Evolutionary conservation across 2,888 invertebrate genomes (phyloP).

Genomic region (Geotrupes spiniger): DNA sequence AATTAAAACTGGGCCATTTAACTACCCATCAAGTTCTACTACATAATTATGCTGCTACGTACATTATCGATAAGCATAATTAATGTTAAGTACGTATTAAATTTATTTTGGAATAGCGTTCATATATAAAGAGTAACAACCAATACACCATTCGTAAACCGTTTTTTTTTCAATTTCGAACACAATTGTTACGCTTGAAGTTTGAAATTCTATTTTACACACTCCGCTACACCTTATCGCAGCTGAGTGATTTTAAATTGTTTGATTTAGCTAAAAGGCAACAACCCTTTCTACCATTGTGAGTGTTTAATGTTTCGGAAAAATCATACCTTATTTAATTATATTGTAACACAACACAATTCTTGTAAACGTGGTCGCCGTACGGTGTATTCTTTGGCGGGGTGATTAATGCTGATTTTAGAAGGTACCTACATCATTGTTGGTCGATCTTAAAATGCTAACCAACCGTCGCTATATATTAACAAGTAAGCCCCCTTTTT

Average conservation of each 20-base stretch:
- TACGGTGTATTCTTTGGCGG: slow-evolving; percentile 6
- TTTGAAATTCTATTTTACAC: slow-evolving; percentile 32
- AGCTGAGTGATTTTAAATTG: slow-evolving; percentile 31
- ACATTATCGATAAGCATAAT: no score
- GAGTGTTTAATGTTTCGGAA: slow-evolving; percentile 46
- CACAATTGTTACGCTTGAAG: slow-evolving; percentile 20
- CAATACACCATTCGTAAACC: neutral
- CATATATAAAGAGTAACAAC: no score
- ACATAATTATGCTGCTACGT: no score
- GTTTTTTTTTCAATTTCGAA: slow-evolving; percentile 18
- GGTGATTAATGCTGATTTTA: neutral
- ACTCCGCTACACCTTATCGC: slow-evolving; percentile 30
- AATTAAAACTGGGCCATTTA: no score
- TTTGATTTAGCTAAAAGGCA: slow-evolving; percentile 38
- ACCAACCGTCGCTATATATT: no score
- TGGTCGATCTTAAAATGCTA: neutral
- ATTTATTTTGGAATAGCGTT: no score
- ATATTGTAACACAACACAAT: slow-evolving; percentile 42
- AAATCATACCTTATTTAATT: slow-evolving; percentile 49
- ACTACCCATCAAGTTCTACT: no score
- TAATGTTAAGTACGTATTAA: no score
- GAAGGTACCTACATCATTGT: no score
- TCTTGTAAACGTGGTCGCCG: slow-evolving; percentile 20
- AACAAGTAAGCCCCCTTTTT: no score
- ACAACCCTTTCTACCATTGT: slow-evolving; percentile 48